phyloP scores from a whole-genome alignment of 2,113 vertebrate genomes.

The Microcebus tavaratra region DNA sequence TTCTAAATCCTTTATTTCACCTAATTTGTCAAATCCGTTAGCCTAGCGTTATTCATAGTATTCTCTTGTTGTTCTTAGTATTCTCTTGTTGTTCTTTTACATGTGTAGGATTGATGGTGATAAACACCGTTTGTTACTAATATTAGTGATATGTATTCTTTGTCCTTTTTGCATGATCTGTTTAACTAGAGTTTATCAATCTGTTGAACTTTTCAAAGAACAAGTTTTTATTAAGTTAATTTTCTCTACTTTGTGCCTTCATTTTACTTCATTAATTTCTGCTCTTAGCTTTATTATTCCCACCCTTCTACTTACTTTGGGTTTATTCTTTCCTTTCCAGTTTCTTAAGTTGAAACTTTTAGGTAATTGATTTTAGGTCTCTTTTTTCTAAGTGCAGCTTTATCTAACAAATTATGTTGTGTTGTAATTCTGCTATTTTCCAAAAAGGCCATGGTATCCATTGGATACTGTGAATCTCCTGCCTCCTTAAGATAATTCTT shows the following conservation, averaged over 20 bases:
- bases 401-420: slow-evolving; percentile 27
- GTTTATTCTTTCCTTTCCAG: neutral
- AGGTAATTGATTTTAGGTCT: slow-evolving; percentile 5
- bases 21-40: neutral
- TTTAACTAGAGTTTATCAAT: neutral
- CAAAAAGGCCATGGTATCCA: neutral
- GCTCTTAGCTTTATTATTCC: neutral
- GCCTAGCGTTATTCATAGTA: neutral
- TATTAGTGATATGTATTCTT: neutral
- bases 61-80: neutral
- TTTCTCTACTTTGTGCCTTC: neutral
- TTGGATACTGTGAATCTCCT: neutral
- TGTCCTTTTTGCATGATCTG: neutral
- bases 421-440: neutral
- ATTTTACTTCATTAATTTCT: slow-evolving; percentile 42
- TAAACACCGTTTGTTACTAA: neutral
- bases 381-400: neutral
- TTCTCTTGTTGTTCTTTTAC: neutral
- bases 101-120: neutral
- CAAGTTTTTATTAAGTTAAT: neutral
- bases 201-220: slow-evolving; percentile 36
- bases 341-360: slow-evolving; percentile 6
- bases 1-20: neutral
- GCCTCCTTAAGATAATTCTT: neutral
- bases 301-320: neutral